Percentiles rank a stretch among this genome's conserved stretches.
phyloP scores from a whole-genome alignment of 2,113 vertebrate genomes.

The Clarias macrocephalus region DNA sequence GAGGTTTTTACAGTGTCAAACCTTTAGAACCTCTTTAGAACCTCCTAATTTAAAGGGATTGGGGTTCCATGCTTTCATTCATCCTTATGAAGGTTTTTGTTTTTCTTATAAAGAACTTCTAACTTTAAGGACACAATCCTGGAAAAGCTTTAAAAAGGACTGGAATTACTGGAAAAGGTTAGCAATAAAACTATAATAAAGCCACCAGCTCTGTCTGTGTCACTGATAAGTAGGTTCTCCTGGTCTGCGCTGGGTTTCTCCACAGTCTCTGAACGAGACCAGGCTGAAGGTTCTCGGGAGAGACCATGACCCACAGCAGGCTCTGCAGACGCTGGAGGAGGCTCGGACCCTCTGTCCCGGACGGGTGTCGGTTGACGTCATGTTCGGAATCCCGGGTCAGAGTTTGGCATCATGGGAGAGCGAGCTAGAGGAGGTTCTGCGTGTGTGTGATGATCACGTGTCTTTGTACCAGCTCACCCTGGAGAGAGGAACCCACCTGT shows the following conservation, averaged over 20 bases:
- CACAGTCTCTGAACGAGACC: constrained; percentile 77
- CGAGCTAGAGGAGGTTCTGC: constrained; percentile 71
- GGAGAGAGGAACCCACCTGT: constrained; percentile 85
- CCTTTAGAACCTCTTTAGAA: too few species aligned
- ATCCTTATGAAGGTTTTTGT: too few species aligned
- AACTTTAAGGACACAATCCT: background rate
- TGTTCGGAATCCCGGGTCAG: constrained; percentile 87
- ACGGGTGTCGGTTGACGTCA: constrained; percentile 83
- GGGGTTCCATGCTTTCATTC: too few species aligned
- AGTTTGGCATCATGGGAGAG: constrained; percentile 72
- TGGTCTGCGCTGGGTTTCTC: background rate
- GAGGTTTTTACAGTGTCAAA: background rate
- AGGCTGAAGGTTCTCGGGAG: constrained; percentile 82
- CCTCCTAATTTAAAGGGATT: too few species aligned
- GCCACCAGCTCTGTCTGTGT: background rate
- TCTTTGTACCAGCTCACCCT: constrained; percentile 93
- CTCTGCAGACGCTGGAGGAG: constrained; percentile 72
- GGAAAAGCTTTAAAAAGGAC: background rate
- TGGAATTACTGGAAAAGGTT: background rate
- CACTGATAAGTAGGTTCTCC: background rate
- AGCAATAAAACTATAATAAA: background rate
- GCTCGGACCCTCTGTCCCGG: constrained; percentile 79
- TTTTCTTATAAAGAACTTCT: too few species aligned
- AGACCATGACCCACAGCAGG: constrained; percentile 79
- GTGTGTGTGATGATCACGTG: constrained; percentile 82